These are phyloP conservation scores for Luidia sarsii DNA, from an alignment of 53 echinoderm and acorn worm species.

Conservation along the genomic window DNA sequence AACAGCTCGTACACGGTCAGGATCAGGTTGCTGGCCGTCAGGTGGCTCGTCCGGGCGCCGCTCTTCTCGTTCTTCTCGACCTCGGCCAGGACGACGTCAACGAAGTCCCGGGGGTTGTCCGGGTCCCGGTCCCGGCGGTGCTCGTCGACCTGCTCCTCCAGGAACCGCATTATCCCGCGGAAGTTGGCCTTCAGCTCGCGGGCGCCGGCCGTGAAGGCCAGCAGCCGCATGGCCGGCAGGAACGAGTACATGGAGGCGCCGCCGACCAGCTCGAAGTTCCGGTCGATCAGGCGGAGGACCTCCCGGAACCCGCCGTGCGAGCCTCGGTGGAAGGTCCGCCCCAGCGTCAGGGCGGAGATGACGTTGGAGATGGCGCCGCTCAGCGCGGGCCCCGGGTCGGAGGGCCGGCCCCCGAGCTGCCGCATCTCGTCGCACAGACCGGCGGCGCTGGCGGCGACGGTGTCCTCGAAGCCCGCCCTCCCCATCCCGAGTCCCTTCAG, in stretches of 20 bases:
- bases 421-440: conserved; percentile 11
- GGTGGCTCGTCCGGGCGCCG: neutral
- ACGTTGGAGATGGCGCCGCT: conserved; percentile 29
- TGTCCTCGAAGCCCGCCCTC: conserved; percentile 13
- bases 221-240: conserved; percentile 6
- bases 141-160: neutral
- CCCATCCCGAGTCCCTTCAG: conserved; percentile 21
- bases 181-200: neutral
- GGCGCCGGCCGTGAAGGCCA: conserved; percentile 2
- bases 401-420: neutral
- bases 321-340: conserved; percentile 25
- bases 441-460: conserved; percentile 12
- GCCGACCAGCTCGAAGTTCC: conserved; percentile 13
- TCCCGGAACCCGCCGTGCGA: conserved; percentile 12
- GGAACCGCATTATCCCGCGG: neutral
- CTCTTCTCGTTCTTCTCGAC: conserved; percentile 4
- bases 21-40: conserved; percentile 19
- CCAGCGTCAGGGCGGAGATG: conserved; percentile 33
- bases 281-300: neutral
- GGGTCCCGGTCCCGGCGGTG: conserved; percentile 29
- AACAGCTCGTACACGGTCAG: conserved; percentile 21
- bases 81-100: conserved; percentile 42
- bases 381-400: neutral
- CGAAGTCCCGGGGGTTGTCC: conserved; percentile 33
- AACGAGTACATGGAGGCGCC: neutral